Conservation (phyloP, 35 echinoderm and acorn worm genomes). For the Heliocidaris erythrogramma region DNA sequence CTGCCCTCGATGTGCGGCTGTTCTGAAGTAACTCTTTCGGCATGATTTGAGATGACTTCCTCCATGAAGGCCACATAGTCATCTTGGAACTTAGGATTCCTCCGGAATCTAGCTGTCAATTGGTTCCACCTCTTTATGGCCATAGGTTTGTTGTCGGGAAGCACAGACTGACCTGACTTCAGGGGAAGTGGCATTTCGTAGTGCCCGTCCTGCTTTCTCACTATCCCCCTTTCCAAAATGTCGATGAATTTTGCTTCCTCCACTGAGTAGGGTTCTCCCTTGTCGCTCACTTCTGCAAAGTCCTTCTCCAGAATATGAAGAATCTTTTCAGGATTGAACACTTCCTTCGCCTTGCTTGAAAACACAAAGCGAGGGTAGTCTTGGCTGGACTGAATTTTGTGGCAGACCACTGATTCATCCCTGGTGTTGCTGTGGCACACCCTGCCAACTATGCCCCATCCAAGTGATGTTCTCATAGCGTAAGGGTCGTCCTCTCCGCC, state of each 20-base stretch:
- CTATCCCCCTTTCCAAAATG: conserved; percentile 43
- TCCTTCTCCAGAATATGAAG: conserved; percentile 35
- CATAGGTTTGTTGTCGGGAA: conserved; percentile 58
- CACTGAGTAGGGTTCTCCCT: conserved; percentile 47
- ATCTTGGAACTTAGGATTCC: conserved; percentile 41
- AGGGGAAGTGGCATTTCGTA: conserved; percentile 68
- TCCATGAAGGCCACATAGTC: conserved; percentile 57
- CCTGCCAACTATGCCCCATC: conserved; percentile 72
- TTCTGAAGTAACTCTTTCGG: conserved; percentile 53
- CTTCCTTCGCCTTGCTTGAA: conserved; percentile 21
- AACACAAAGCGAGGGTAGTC: neutral
- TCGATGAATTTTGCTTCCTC: conserved; percentile 64
- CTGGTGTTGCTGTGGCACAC: neutral
- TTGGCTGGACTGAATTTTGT: neutral
- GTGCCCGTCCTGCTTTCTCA: conserved; percentile 55
- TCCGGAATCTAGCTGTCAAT: conserved; percentile 55
- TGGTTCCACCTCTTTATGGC: conserved; percentile 41
- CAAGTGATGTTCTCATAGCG: conserved; percentile 57
- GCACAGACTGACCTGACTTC: neutral
- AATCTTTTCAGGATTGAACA: neutral
- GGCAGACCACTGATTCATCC: neutral
- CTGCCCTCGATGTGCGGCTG: conserved; percentile 34
- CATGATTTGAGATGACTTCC: conserved; percentile 58
- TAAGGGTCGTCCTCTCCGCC: conserved; percentile 71
- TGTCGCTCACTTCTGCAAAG: neutral